phyloP scores from a whole-genome alignment of 2,797 vertebrate genomes.

The Hypotaenidia okinawae region DNA sequence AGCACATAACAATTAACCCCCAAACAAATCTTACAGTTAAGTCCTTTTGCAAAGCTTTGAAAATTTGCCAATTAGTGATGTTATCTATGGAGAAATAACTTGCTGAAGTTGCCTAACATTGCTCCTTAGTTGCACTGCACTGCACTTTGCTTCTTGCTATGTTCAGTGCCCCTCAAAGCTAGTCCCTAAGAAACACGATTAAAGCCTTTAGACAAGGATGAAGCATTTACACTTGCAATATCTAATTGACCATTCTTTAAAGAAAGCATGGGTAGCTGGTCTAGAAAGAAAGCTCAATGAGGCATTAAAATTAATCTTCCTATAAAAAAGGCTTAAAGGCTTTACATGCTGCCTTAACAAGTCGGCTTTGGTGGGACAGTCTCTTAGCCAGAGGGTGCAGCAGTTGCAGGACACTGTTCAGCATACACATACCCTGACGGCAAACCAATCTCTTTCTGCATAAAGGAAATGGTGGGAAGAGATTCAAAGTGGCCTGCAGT shows the following conservation, averaged over 20 bases:
- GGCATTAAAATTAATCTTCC: neutral
- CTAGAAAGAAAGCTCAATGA: neutral
- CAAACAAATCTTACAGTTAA: neutral
- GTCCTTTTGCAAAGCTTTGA: neutral
- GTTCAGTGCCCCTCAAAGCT: neutral
- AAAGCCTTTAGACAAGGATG: neutral
- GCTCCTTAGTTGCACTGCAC: neutral
- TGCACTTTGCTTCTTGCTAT: neutral
- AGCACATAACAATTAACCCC: neutral
- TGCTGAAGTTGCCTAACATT: neutral
- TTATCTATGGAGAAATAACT: neutral
- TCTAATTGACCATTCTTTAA: neutral
- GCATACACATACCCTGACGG: neutral
- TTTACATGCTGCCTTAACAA: neutral
- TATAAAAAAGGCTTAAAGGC: neutral
- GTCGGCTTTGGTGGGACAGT: neutral
- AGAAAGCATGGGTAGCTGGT: neutral
- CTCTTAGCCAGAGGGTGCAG: neutral
- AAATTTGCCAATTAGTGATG: neutral
- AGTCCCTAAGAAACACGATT: neutral
- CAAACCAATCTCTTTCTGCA: neutral
- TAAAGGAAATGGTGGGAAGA: neutral
- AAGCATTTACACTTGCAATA: neutral
- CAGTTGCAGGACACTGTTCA: neutral
- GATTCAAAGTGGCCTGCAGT: neutral